Conservation (phyloP, 2,113 vertebrate species). For the Gasterosteus nipponicus region DNA sequence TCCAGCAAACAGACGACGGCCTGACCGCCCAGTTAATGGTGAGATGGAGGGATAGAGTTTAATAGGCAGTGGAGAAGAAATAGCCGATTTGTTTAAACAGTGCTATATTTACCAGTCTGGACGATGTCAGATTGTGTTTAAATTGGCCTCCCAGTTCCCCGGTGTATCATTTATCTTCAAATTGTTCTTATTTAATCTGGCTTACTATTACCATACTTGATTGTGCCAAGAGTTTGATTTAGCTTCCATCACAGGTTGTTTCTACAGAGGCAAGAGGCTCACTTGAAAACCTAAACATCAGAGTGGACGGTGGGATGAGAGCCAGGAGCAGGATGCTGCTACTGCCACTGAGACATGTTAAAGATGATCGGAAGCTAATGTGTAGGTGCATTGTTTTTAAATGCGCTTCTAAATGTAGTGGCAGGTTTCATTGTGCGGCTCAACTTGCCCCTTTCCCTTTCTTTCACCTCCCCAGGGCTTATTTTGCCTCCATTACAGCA, state of each 20-base stretch:
- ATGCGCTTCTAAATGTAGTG: slow-evolving; percentile 13
- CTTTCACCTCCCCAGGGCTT: slow-evolving; percentile 16
- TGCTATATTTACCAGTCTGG: slow-evolving; percentile 63
- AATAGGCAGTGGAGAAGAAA: slow-evolving; percentile 51
- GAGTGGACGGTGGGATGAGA: slow-evolving; percentile 56
- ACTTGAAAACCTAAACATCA: slow-evolving; percentile 63
- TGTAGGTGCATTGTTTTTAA: slow-evolving; percentile 15
- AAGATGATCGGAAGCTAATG: slow-evolving; percentile 41
- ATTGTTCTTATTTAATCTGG: slow-evolving; percentile 41
- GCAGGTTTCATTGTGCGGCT: slow-evolving; percentile 29
- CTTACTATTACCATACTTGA: slow-evolving; percentile 43
- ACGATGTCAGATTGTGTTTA: slow-evolving; percentile 59
- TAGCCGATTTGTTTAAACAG: slow-evolving; percentile 57
- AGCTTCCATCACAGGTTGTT: slow-evolving; percentile 49
- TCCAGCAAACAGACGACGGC: slow-evolving; percentile 66
- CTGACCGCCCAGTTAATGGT: slow-evolving; percentile 73
- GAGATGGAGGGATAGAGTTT: slow-evolving; percentile 70
- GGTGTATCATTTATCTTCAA: slow-evolving; percentile 38
- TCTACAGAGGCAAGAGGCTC: slow-evolving; percentile 48
- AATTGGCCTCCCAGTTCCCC: slow-evolving; percentile 39
- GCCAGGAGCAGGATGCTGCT: slow-evolving; percentile 35
- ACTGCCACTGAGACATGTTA: slow-evolving; percentile 30
- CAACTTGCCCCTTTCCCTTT: slow-evolving; percentile 17
- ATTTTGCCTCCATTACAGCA: slow-evolving; percentile 22
- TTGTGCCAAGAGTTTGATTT: slow-evolving; percentile 65